phyloP scores from a whole-genome alignment of 2,797 vertebrate genomes.

The Acropternis orthonyx region DNA sequence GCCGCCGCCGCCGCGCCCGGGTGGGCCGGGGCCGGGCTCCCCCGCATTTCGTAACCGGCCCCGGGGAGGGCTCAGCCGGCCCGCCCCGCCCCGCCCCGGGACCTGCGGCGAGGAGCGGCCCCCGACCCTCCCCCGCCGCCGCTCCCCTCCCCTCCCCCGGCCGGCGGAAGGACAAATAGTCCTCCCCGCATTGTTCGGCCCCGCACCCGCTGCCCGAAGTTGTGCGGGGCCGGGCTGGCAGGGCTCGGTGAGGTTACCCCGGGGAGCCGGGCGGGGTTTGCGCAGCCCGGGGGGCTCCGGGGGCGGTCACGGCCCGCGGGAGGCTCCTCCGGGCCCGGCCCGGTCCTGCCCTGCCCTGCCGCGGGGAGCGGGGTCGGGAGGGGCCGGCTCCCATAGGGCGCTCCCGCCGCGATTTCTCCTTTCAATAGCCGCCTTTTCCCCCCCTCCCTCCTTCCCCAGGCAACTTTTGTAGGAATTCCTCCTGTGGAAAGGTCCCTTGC shows the following conservation, averaged over 20 bases:
- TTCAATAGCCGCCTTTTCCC: rapidly evolving
- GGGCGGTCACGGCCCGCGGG: not conserved
- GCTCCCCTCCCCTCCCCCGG: not conserved
- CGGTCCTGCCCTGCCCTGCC: not conserved
- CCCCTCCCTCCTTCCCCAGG: rapidly evolving
- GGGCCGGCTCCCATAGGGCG: not conserved
- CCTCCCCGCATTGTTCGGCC: not conserved
- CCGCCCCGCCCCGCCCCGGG: not conserved
- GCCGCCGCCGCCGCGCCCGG: no score
- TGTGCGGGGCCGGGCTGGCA: not conserved
- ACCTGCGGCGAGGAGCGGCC: not conserved
- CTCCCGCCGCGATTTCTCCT: not conserved
- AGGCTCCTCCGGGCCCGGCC: not conserved
- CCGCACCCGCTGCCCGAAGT: no score
- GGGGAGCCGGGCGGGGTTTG: not conserved
- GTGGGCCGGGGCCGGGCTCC: not conserved
- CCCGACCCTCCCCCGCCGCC: not conserved
- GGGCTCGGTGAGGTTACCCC: not conserved
- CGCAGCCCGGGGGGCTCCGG: not conserved
- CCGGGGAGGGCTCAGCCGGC: not conserved
- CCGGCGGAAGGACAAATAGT: slow-evolving; percentile 58
- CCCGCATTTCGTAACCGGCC: not conserved
- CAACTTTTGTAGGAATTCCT: not conserved
- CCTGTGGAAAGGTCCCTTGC: not conserved
- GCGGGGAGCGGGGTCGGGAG: no score